Evolutionary conservation across 92 coral and sea anemone species (phyloP), one percentile per base, ranked within the genome.

Genomic region (Parazoanthus swiftii): DNA sequence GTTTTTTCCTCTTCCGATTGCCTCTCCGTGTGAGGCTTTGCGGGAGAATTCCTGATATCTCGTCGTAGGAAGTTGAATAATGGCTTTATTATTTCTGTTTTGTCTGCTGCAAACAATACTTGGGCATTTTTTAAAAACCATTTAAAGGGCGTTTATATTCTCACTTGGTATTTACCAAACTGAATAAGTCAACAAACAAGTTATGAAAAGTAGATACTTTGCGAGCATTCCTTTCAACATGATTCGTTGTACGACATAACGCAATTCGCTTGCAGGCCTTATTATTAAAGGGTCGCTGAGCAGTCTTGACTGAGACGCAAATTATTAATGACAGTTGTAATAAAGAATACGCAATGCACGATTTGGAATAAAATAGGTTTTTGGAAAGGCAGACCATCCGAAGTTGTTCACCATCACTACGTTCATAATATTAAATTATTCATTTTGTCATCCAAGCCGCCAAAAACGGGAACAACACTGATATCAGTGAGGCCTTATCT

Each of bases 141-240:
- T 84, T 84, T 46, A 70, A 83, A 68, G 25, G 38, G 33, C 46
- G 70, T 43, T 71, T 70, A 73, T 37, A 84, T 46, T 84, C 36
- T 29, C 79, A 48, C 63, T 46, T 25, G 51, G 65, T 84, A 20
- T 84, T 84, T 84, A 84, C 77, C 39, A 71, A 25, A 68, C 79
- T n/a, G 43, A 54, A 26, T 35, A 80, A 84, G 67, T 84, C 87
- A 84, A 84, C 77, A 84, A 84, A 71, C 70, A 84, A 25, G 79
- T 71, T 25, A 2, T 70, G 76, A 48, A 84, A 48, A 39, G 59
- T 44, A 16, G 67, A 16, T 71, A 46, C 65, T 70, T 71, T 29
- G 6, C 26, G 9, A 16, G 10, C 87, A 71, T 84, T 84, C 78
- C 86, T 42, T 46, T 25, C 48, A 70, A 71, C 71, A 37, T 29